These are phyloP conservation scores for Lordiphosa clarofinis DNA, from an alignment of 1,140 invertebrate genomes.

Conservation along the genomic window DNA sequence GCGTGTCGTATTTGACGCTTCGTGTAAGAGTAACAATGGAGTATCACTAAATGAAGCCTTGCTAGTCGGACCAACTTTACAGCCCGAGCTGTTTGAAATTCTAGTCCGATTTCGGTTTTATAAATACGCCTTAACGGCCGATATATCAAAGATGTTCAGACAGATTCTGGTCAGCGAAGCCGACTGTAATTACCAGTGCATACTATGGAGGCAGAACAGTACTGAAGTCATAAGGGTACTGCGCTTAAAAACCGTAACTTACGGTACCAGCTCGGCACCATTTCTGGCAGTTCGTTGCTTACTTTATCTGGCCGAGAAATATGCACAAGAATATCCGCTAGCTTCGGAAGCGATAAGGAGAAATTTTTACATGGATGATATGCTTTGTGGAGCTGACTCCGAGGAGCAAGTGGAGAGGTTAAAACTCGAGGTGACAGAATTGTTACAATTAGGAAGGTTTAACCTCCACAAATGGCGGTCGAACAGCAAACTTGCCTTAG, in stretches of 20 bases:
- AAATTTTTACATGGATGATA: constrained; percentile 9
- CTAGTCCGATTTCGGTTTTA: constrained; percentile 2
- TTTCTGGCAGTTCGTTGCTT: constrained; percentile 7
- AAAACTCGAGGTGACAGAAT: not conserved
- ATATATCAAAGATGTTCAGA: constrained; percentile 2
- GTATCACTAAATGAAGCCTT: constrained; percentile 2
- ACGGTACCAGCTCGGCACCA: not conserved
- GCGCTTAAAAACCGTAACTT: constrained; percentile 1
- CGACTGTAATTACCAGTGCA: too few relatives aligned
- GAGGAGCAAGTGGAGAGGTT: not conserved
- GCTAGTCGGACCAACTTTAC: constrained; percentile 1
- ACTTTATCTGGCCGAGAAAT: not conserved
- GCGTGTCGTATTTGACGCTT: constrained; percentile 8
- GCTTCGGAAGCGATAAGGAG: too few relatives aligned
- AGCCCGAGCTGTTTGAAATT: constrained; percentile 1
- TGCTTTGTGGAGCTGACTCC: not conserved
- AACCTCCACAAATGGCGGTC: not conserved
- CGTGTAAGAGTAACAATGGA: constrained; percentile 2
- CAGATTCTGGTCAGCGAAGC: not conserved
- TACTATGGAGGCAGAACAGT: not conserved
- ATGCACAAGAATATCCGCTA: not conserved
- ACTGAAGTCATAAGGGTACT: too few relatives aligned
- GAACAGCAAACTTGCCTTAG: not conserved
- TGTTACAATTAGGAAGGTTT: not conserved
- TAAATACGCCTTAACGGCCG: constrained; percentile 4